phyloP scores from a whole-genome alignment of 2,113 vertebrate species.

The Delphinus delphis region DNA sequence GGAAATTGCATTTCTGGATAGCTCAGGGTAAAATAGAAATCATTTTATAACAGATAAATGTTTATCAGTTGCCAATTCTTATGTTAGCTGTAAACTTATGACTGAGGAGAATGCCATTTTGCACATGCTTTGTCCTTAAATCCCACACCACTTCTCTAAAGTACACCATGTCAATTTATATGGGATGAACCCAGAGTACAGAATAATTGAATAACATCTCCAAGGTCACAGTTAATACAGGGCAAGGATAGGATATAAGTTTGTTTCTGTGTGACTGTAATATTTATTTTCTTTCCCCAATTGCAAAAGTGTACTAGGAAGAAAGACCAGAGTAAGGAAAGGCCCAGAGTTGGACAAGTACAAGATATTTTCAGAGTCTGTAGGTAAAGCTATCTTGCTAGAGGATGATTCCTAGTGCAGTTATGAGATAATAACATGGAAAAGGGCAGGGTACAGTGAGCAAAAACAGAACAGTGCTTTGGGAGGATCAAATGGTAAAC shows the following conservation, averaged over 20 bases:
- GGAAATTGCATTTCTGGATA: slow-evolving; percentile 18
- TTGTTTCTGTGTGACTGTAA: background rate
- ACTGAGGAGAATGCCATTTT: background rate
- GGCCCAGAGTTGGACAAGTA: background rate
- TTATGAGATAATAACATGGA: background rate
- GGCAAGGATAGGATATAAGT: background rate
- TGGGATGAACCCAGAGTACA: background rate
- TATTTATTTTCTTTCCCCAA: background rate
- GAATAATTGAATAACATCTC: background rate
- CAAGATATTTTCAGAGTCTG: background rate
- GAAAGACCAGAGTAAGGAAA: background rate
- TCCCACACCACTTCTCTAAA: background rate
- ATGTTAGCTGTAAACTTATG: background rate
- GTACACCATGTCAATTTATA: background rate
- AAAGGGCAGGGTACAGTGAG: background rate
- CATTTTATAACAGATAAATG: background rate
- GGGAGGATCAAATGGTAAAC: background rate
- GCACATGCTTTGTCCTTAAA: background rate
- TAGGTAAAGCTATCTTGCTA: background rate
- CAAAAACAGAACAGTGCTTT: background rate
- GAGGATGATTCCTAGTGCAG: background rate
- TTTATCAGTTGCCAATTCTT: background rate
- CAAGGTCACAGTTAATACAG: background rate
- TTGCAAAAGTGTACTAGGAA: background rate
- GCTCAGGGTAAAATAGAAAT: slow-evolving; percentile 8